Base-by-base conservation (phyloP, 2,113 vertebrate genomes). In the Istiophorus platypterus region DNA sequence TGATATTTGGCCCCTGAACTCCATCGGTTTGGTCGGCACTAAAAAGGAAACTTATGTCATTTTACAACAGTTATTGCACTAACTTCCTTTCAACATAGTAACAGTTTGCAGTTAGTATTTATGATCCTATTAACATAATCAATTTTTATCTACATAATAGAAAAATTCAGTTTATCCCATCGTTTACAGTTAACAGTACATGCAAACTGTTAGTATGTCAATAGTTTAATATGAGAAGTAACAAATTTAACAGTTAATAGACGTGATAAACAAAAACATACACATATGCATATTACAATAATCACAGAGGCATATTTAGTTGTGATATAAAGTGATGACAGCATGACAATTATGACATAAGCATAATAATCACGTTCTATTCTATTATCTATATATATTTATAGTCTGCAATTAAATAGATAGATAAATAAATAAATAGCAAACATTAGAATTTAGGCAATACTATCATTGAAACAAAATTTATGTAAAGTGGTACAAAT, bases 401-500 rank as follows among this genome's bases (percentile, higher is more conserved):
- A 81, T 51, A 74, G 29, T 63, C 67, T 85, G 72, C 62, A 83
- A 39, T 76, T 64, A 26, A 80, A 72, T 80, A 76, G 76, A 26
- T 41, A 17, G 64, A 58, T 41, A 85, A 52, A 76, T 51, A 72
- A 17, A 41, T 24, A 62, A 34, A 47, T 47, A 62, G 37, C 72
- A 77, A 87, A 81, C 4, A 3, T 71, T 41, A 61, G 68, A 39
- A 81, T 81, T 80, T 73, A 62, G 57, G 70, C 75, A 82, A 78
- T 42, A 70, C 64, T 88, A 82, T 78, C 72, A 79, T 76, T 82
- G 66, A 78, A 85, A 92, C 85, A 87, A 20, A 64, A 11, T 64
- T 68, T 45, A 77, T 83, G 4, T 63, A 85, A 65, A 86, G 29
- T 15, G 1, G n/a, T 82, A 88, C 3, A 89, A 92, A 87, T 92